Base-by-base conservation (phyloP, 2,797 vertebrate species). In the Leptodactylus fallax region DNA sequence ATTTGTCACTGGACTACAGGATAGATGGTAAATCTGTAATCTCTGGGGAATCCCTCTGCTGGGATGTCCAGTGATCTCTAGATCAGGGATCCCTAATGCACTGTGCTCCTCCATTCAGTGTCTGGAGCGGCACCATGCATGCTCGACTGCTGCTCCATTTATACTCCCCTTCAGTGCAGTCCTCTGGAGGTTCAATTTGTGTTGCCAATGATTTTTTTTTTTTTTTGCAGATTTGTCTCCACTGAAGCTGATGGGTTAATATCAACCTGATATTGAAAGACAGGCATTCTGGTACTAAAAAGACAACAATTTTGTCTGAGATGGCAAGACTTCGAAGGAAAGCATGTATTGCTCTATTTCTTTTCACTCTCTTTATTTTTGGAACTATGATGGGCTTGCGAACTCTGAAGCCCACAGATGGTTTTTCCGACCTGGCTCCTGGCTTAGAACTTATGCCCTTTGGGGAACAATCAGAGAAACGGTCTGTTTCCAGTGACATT, bases 321-420 rank as follows among this genome's bases (percentile, higher is more conserved):
- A 98, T 98, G 97, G 96, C 96, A 81, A 91, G 96, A 45, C 92
- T 97, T 76, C 95, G 97, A 85, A 96, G 95, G 91, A 97, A 95
- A 90, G 95, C 96, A 23, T 97, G 96, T 90, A 91, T 97, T 51
- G 96, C 95, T 16, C 93, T 98, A 23, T 95, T 97, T 67, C 94
- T 98, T 53, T 97, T 97, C 77, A 95, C 96, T 17, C 92, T 98
- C 0, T 97, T 98, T 90, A 92, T 97, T 83, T 97, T 98, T 81
- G 97, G 96, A 47, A 96, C 96, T 17, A 95, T 97, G 92, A 97
- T 98, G 97, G 97, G 96, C 78, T 93, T 98, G 90, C 94, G 96
- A 91, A 97, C 96, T 67, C 94, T 98, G 79, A 97, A 97, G 83
- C 95, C 95, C 77, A 94, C 93, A 0, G 96, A 97, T 74, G 97